These are phyloP conservation scores for Drosophila nr. medialis DNA, from an alignment of 2,888 invertebrate species.

Conservation along the genomic window DNA sequence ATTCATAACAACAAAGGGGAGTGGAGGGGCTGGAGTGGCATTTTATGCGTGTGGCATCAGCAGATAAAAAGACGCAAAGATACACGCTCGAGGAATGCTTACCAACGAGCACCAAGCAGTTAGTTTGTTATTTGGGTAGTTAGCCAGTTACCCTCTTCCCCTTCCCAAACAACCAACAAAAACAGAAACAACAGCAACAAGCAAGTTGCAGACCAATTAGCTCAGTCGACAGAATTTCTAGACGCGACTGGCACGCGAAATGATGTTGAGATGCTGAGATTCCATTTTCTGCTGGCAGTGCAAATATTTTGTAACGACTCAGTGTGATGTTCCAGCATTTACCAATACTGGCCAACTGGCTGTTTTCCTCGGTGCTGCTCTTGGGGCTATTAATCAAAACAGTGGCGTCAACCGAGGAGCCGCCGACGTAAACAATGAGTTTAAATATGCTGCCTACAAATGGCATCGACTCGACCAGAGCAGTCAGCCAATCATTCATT, in stretches of 20 bases:
- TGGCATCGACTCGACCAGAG: conserved; percentile 14
- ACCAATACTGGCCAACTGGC: conserved; percentile 4
- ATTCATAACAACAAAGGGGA: conserved; percentile 52
- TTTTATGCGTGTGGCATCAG: conserved; percentile 57
- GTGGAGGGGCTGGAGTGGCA: conserved; percentile 1
- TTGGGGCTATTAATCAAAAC: conserved; percentile 67
- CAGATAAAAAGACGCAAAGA: conserved; percentile 57
- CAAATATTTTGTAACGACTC: conserved; percentile 49
- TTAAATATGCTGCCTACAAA: conserved; percentile 58
- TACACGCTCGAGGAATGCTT: conserved; percentile 35
- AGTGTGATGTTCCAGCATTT: conserved; percentile 1
- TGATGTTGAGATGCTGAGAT: conserved; percentile 55
- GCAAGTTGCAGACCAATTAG: conserved; percentile 67
- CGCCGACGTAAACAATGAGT: conserved; percentile 53
- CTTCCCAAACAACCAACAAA: background rate
- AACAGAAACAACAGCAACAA: conserved; percentile 1
- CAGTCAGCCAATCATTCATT: conserved; percentile 25
- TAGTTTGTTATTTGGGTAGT: conserved; percentile 34
- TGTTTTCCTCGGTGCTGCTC: conserved; percentile 22
- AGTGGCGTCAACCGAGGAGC: conserved; percentile 39
- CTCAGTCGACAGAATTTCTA: conserved; percentile 33
- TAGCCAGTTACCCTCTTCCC: conserved; percentile 19
- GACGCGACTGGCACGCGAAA: conserved; percentile 60
- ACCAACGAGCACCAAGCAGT: conserved; percentile 7
- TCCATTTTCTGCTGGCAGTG: conserved; percentile 58